Base-by-base conservation (phyloP, 2,888 invertebrate genomes). In the Diarsia dahlii region DNA sequence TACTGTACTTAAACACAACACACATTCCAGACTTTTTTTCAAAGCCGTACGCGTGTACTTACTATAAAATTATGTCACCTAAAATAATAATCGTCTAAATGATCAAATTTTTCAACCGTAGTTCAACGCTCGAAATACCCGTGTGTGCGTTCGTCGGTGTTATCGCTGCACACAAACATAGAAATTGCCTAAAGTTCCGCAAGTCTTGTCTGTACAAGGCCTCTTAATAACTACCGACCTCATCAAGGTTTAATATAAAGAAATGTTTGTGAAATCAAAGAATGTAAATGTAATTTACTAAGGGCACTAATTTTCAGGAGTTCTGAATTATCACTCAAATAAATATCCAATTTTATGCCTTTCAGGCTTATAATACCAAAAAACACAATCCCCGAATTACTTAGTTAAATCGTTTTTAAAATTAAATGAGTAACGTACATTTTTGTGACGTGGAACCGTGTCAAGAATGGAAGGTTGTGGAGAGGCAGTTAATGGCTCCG, bases 401-500 rank as follows among this genome's bases (percentile, higher is more conserved):
- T 39, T 39, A 80, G 52, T 45, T n/a, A 23, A 67, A 77, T 23
- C 13, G 15, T n/a, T 77, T 34, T 18, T 13, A 9, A 62, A 50
- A 56, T 45, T 15, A 45, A n/a, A n/a, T 52, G 15, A 76, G 50
- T n/a, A 39, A 20, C 13, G 45, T 45, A 45, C 56, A 66, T 71
- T 80, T 80, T 69, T 69, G 70, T 72, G 48, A 64, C 56, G 72
- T 76, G 60, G 56, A 76, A 67, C 60, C 34, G 72, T 73, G 72
- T 64, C 70, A 70, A 67, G 68, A 62, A 63, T 72, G 48, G 58
- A 70, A 76, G 77, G 72, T 70, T 70, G 46, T 56, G 63, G 70
- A 84, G 72, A 73, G 77, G 70, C 71, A 70, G 82, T 76, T 84
- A 82, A 82, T 84, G 85, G 81, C 56, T 34, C 69, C 64, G 72